These are phyloP conservation scores for Rousettus madagascariensis DNA, from an alignment of 2,797 vertebrate species.

Conservation along the genomic window DNA sequence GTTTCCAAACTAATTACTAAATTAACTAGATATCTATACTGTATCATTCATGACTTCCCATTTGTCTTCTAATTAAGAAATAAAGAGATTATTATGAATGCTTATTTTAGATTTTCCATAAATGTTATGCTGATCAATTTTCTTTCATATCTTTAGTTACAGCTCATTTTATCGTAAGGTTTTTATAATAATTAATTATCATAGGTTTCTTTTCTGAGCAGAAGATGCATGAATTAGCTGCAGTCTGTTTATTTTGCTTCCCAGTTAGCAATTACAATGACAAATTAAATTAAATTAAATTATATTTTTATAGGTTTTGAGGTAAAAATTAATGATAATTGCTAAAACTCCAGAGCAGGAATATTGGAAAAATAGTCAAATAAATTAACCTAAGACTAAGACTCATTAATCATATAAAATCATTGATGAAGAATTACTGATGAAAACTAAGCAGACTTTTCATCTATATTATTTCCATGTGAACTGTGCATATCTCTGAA, in stretches of 20 bases:
- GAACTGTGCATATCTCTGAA: neutral
- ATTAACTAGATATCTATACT: neutral
- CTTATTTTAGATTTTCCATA: conserved; percentile 31
- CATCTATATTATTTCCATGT: neutral
- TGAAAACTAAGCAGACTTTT: neutral
- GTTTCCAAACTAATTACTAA: neutral
- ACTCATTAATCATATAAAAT: conserved; percentile 36
- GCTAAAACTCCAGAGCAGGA: neutral
- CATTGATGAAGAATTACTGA: conserved; percentile 27
- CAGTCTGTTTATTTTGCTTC: conserved; percentile 51
- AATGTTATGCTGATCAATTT: conserved; percentile 33
- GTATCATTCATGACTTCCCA: neutral
- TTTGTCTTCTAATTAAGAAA: conserved; percentile 35
- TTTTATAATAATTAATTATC: conserved; percentile 58
- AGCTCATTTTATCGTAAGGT: conserved; percentile 4
- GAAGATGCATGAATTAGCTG: neutral
- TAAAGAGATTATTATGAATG: neutral
- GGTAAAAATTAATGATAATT: conserved; percentile 68
- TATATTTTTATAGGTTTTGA: conserved; percentile 39
- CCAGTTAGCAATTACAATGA: conserved; percentile 45
- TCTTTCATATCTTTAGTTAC: conserved; percentile 1
- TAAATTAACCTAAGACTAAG: conserved; percentile 47
- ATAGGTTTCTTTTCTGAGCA: neutral
- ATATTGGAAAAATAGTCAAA: conserved; percentile 7
- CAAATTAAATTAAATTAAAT: conserved; percentile 69